Conservation (phyloP, 1,140 invertebrate species). For the Chionoecetes opilio region DNA sequence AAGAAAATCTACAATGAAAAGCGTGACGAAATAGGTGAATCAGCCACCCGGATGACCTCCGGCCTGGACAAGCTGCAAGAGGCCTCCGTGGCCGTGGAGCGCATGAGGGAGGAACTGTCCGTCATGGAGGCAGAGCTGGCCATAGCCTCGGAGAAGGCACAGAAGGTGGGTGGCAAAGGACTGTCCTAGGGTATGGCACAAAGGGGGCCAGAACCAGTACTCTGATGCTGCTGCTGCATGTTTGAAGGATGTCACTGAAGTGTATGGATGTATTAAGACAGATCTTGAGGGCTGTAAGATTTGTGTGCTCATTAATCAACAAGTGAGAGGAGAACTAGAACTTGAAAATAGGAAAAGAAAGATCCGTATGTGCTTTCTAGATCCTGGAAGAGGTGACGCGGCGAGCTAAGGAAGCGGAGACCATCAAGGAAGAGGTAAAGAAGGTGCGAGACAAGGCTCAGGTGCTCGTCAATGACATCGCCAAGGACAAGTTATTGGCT, state of each 20-base stretch:
- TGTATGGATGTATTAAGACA: background rate
- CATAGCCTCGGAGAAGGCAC: slow-evolving; percentile 94
- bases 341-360: background rate
- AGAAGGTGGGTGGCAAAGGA: slow-evolving; percentile 86
- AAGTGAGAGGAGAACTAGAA: background rate
- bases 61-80: slow-evolving; percentile 96
- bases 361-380: slow-evolving; percentile 79
- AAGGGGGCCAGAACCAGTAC: background rate
- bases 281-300: background rate
- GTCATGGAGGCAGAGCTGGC: slow-evolving; percentile 97
- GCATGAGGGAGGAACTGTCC: slow-evolving; percentile 95
- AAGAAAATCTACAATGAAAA: slow-evolving; percentile 95
- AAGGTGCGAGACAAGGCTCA: slow-evolving; percentile 98
- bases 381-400: slow-evolving; percentile 94
- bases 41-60: slow-evolving; percentile 94
- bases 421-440: slow-evolving; percentile 97
- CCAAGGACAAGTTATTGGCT: slow-evolving; percentile 94
- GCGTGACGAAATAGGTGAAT: slow-evolving; percentile 93
- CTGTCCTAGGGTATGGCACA: slow-evolving; percentile 35
- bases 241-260: background rate
- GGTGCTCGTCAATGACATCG: slow-evolving; percentile 94
- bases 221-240: background rate
- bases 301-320: background rate
- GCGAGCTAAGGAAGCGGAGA: slow-evolving; percentile 97
- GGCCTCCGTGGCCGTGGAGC: slow-evolving; percentile 95